phyloP scores from a whole-genome alignment of 2,888 invertebrate genomes.

The Scaptomyza tumidula region DNA sequence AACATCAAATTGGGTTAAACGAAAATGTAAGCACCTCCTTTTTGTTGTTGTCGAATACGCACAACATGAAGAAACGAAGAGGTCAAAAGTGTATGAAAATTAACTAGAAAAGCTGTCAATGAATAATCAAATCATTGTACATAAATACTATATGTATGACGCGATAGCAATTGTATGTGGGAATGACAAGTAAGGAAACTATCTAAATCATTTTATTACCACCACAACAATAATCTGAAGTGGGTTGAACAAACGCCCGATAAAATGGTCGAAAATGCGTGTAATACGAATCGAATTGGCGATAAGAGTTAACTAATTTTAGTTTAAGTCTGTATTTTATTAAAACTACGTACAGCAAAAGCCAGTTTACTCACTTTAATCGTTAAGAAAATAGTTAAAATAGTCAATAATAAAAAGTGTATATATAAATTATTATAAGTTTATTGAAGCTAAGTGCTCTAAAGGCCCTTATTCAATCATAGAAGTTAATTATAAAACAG shows the following conservation, averaged over 20 bases:
- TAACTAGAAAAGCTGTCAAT: not conserved
- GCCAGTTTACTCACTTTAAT: not conserved
- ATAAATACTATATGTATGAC: not conserved
- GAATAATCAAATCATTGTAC: slow-evolving; percentile 9
- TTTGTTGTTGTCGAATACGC: slow-evolving; percentile 4
- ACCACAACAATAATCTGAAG: not conserved
- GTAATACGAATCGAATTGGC: slow-evolving; percentile 7
- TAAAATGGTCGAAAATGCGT: not conserved
- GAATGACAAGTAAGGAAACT: slow-evolving; percentile 8
- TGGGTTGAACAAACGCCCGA: not conserved
- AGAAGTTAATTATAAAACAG: not conserved
- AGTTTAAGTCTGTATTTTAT: not conserved
- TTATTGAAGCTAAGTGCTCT: too few relatives aligned
- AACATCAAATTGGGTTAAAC: slow-evolving; percentile 67
- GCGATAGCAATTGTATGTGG: not conserved
- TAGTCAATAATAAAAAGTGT: too few relatives aligned
- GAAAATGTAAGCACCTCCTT: slow-evolving; percentile 4
- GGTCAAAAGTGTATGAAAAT: slow-evolving; percentile 1
- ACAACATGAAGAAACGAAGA: not conserved
- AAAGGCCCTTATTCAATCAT: too few relatives aligned
- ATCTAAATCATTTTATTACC: slow-evolving; percentile 23
- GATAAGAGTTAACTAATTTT: slow-evolving; percentile 9
- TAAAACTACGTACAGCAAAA: not conserved
- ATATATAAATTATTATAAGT: too few relatives aligned
- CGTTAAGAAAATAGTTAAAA: not conserved